phyloP scores from a whole-genome alignment of 2,888 invertebrate species.

The Ephialtes manifestator region DNA sequence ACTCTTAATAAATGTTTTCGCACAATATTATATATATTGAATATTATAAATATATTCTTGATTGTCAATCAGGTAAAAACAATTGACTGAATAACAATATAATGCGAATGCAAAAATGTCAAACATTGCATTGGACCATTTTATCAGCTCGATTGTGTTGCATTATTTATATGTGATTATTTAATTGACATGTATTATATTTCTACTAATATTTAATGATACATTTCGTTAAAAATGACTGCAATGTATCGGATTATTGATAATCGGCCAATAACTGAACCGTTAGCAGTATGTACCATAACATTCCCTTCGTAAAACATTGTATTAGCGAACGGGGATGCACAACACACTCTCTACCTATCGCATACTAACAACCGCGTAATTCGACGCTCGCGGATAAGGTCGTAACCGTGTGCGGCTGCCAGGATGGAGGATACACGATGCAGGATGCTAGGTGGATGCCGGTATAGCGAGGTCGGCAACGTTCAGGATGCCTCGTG shows the following conservation, averaged over 20 bases:
- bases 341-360: conserved; percentile 57
- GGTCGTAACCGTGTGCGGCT: conserved; percentile 72
- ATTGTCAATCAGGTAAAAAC: too few relatives aligned
- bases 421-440: conserved; percentile 2
- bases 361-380: conserved; percentile 73
- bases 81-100: too few relatives aligned
- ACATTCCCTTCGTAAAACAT: conserved; percentile 54
- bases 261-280: conserved; percentile 5
- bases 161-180: too few relatives aligned
- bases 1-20: too few relatives aligned
- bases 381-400: conserved; percentile 76
- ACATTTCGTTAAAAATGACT: not conserved
- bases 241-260: not conserved
- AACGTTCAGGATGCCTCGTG: conserved; percentile 65
- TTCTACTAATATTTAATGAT: conserved; percentile 3
- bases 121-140: too few relatives aligned
- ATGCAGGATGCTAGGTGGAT: conserved; percentile 10
- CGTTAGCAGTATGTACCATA: not conserved
- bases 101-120: too few relatives aligned
- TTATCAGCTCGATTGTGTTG: too few relatives aligned
- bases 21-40: too few relatives aligned
- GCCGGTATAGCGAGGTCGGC: not conserved
- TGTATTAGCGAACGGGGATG: conserved; percentile 49
- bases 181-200: not conserved
- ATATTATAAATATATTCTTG: too few relatives aligned